Base-by-base conservation (phyloP, 2,113 vertebrate species). In the Thoracochromis brauschi region DNA sequence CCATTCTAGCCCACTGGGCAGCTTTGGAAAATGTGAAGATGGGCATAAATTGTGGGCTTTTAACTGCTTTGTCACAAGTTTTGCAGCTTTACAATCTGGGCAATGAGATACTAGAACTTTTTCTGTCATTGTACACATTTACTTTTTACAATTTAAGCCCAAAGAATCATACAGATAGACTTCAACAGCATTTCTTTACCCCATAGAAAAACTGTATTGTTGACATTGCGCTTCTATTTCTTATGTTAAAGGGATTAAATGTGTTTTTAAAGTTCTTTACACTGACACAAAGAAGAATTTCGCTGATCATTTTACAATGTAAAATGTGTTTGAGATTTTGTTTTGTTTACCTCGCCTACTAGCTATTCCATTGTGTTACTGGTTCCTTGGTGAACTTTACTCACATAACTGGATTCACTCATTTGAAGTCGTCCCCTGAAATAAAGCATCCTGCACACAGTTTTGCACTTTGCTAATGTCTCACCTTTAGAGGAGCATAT, bases 391-490 rank as follows among this genome's bases (percentile, higher is more conserved):
- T 24, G 85, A 75, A 57, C 40, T 80, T 38, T n/a, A n/a, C 26
- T 88, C 47, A 65, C 31, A 78, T 21, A 82, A 83, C 8, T 24
- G 49, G 71, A 55, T 81, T 5, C 29, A 87, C 86, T 90, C 83
- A 82, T 87, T 88, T 57, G 51, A 87, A 90, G 82, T 45, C 11
- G 5, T 42, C 24, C 47, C 89, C 57, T 29, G 5, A 85, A 81
- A 68, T 71, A 85, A 85, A 87, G 17, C 58, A 85, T 87, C 38
- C 47, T 65, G 60, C 31, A 35, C 58, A 84, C 78, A 79, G 45
- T 60, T 84, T 1, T 87, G 83, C 89, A 85, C 65, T 89, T 81
- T 71, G 60, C 73, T 84, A 87, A 89, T 85, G 85, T 49, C 81
- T 83, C 83, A 89, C 87, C 87, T 93, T 92, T 81, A 17, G 35